phyloP scores from a whole-genome alignment of 2,113 vertebrate genomes.

The Macaca nemestrina region DNA sequence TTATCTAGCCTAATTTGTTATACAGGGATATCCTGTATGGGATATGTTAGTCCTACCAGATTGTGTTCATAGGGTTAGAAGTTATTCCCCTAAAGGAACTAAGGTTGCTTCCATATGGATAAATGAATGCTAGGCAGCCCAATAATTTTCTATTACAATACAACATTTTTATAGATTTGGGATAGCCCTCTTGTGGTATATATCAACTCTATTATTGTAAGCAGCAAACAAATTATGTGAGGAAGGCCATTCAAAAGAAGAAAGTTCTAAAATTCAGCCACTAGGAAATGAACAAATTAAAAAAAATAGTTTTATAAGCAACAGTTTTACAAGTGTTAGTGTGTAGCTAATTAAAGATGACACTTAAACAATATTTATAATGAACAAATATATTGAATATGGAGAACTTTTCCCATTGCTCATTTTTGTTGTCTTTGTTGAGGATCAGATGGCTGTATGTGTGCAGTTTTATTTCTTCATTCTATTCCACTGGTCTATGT shows the following conservation, averaged over 20 bases:
- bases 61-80: background rate
- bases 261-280: slow-evolving; percentile 8
- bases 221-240: background rate
- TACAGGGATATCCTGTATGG: background rate
- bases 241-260: background rate
- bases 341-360: background rate
- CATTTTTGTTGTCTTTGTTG: too few relatives aligned
- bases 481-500: too few relatives aligned
- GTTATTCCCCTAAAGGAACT: background rate
- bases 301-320: background rate
- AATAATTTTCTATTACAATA: background rate
- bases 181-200: background rate
- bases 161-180: background rate
- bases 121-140: background rate
- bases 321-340: background rate
- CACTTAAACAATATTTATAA: background rate
- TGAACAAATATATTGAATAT: background rate
- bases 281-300: background rate
- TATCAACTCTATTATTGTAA: background rate
- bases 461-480: too few relatives aligned
- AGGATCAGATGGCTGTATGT: too few relatives aligned
- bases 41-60: background rate
- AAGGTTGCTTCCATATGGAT: background rate
- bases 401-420: too few relatives aligned
- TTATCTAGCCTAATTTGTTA: background rate